phyloP scores from a whole-genome alignment of 2,797 vertebrate genomes.

The Chanos chanos region DNA sequence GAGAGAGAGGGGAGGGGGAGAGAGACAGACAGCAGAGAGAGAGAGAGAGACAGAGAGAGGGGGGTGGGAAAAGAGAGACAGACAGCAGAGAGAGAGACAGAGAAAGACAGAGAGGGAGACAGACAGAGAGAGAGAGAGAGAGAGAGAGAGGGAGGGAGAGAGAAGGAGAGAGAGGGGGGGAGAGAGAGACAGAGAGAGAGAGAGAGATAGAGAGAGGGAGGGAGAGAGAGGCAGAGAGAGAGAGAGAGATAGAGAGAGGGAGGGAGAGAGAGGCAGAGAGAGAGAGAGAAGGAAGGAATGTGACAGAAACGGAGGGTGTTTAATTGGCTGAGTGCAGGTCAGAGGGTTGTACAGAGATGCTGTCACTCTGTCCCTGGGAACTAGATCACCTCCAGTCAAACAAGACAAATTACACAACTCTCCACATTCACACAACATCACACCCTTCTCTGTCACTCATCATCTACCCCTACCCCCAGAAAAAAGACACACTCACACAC shows the following conservation, averaged over 20 bases:
- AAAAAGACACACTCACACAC: neutral
- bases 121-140: neutral
- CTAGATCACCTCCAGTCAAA: slow-evolving; percentile 6
- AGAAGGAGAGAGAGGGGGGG: no score
- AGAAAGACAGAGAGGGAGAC: neutral
- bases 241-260: neutral
- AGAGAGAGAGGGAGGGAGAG: neutral
- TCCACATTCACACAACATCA: neutral
- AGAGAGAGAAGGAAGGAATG: neutral
- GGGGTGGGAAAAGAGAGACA: neutral
- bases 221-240: neutral
- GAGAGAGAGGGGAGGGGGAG: neutral
- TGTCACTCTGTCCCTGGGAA: slow-evolving; percentile 13
- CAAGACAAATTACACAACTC: slow-evolving; percentile 11
- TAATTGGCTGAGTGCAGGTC: neutral
- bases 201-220: neutral
- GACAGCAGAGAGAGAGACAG: neutral
- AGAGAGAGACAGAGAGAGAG: neutral
- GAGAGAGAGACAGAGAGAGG: neutral
- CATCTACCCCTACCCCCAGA: neutral
- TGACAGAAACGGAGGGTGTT: neutral
- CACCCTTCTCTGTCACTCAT: neutral
- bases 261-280: neutral
- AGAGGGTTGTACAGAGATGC: neutral
- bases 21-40: no score